Evolutionary conservation across 2,113 vertebrate species (phyloP), one percentile per base, ranked within the genome.

Genomic region (Neogale vison): DNA sequence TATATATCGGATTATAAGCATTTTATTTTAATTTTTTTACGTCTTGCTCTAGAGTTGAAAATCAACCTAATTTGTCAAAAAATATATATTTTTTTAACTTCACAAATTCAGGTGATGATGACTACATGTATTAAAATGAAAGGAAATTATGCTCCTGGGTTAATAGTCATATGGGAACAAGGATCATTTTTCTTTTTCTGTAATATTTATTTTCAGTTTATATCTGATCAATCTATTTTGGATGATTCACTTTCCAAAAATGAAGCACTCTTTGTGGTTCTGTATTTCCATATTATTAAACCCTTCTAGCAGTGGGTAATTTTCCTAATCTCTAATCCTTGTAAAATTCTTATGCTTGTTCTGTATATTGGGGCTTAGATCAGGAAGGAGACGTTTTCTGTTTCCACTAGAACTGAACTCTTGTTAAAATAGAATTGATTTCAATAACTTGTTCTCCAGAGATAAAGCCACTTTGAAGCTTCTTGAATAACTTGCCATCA

Each of bases 381-480:
- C 82, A 55, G 69, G 72, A 86, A 77, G 61, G 4, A 71, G 31
- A 96, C 20, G 5, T 63, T 96, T 93, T 96, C 79, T 47, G 59
- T 93, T 92, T 92, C 90, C 55, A 94, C 90, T 76, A 94, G 47
- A 77, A 34, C 90, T 92, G 69, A 61, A 85, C 24, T 88, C 88
- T 96, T 95, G 29, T 87, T 93, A 92, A 72, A 57, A 83, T 15
- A 80, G 67, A 95, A 90, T n/a, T 21, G 18, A 95, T 92, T 96
- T 97, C 81, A 88, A 26, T 71, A 92, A 82, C 77, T 69, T 52
- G 23, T 80, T 88, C 96, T 95, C 61, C 29, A 79, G 85, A 88
- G 93, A 94, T 83, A 93, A 89, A 90, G 26, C 6, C 29, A 80
- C 55, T 97, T 97, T 93, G 88, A 93, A 82, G 52, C 90, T 97